Base-by-base conservation (phyloP, 1,140 invertebrate genomes). In the Glossosoma conforme region DNA sequence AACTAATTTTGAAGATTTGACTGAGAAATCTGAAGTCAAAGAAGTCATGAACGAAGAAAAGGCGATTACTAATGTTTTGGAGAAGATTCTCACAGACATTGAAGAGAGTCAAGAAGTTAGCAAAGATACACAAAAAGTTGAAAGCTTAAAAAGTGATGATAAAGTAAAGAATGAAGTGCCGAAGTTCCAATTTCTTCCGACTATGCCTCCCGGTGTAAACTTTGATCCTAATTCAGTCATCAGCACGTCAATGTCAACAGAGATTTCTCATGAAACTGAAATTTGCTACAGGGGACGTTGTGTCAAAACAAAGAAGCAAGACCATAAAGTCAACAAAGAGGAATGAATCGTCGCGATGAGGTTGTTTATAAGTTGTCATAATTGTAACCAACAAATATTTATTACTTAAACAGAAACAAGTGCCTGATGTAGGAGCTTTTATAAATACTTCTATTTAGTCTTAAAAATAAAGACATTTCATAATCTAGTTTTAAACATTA, bases 211-310 rank as follows among this genome's bases (percentile, higher is more conserved):
- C 43, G 47, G 58, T 15, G 45, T 44, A 47, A 55, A 45, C 62
- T 68, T 77, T 69, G 66, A 79, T 65, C 62, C 82, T 47, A 68
- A 75, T 52, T 74, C 80, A 44, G 69, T 80, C 2, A 62, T 85
- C 9, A 77, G 82, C 52, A 86, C 86, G 1, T 85, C 85, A 1
- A 87, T 86, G 36, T 87, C 86, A 1, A 86, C 85, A 0, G 85
- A 87, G 70, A 77, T 89, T 22, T 88, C 87, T 6, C 83, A 89
- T 52, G 87, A 89, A 77, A 89, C 87, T 14, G 88, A 91, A 70
- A 91, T 91, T 37, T 91, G 88, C 61, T 91, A 86, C 63, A 81
- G 85, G 61, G 88, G 88, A 14, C 82, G 83, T 58, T 91, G 88
- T 64, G 81, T 90, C 42, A 88, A 89, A 70, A 86, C 85, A 6